Percentiles rank a stretch among this genome's conserved stretches.
Conservation (phyloP, 2,888 invertebrate species). For the Horisme vitalbata region DNA sequence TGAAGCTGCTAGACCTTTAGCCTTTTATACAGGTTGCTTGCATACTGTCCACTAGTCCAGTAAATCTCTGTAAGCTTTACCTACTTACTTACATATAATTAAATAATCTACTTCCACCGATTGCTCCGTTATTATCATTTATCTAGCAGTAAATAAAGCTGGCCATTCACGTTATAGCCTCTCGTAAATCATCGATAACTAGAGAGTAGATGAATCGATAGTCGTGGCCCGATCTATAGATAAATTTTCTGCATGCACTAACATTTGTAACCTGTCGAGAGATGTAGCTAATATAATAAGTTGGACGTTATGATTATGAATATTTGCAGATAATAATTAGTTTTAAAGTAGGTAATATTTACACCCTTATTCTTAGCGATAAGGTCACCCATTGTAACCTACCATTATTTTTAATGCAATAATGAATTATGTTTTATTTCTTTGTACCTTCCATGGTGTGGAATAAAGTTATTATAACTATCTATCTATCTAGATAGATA, state of each 20-base stretch:
- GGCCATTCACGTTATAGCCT: constrained; percentile 1
- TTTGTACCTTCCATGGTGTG: too few relatives aligned
- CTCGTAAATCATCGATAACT: constrained; percentile 14
- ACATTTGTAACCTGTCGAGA: constrained; percentile 6
- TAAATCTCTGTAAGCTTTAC: too few relatives aligned
- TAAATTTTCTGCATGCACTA: constrained; percentile 3
- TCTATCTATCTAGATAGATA: too few relatives aligned
- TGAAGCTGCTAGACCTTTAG: too few relatives aligned
- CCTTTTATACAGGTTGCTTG: background rate
- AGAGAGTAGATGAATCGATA: constrained; percentile 10
- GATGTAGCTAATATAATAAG: background rate
- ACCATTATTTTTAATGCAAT: too few relatives aligned
- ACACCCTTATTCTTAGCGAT: too few relatives aligned
- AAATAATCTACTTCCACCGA: constrained; percentile 2
- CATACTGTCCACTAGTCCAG: background rate
- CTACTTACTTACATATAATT: too few relatives aligned
- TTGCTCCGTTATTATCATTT: constrained; percentile 2
- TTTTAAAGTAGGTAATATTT: too few relatives aligned
- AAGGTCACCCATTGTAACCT: too few relatives aligned
- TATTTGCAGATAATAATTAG: too few relatives aligned
- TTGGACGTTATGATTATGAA: background rate
- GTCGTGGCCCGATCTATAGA: background rate
- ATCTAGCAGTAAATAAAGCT: constrained; percentile 3
- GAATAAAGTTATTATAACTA: too few relatives aligned
- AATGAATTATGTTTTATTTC: too few relatives aligned